Base-by-base conservation (phyloP, 2,888 invertebrate genomes). In the Drosophila anomalipes region DNA sequence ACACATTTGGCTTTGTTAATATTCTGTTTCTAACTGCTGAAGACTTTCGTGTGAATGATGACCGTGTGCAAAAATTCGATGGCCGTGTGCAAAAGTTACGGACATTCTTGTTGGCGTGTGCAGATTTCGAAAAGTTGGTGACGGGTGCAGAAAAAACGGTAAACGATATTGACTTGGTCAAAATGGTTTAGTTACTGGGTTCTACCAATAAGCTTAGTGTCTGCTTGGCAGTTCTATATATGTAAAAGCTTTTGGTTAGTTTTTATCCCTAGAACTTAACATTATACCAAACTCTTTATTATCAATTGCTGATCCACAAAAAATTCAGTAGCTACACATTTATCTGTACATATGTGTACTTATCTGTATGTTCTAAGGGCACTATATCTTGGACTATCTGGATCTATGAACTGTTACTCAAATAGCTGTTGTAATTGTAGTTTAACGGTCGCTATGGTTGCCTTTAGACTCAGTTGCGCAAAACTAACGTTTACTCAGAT, bases 11-110 rank as follows among this genome's bases (percentile, higher is more conserved):
- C 83, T 88, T 83, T 86, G 64, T 58, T 54, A 69, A 62, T 70
- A 67, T 77, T 76, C 59, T 86, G 80, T 88, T 85, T 83, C 86
- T 75, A 85, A 83, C 87, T 83, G 77, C 54, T 57, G 51, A 35
- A 44, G 61, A 66, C 54, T 67, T 58, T 30, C 47, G 58, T 32
- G 41, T 30, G 64, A 57, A 49, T 75, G 59, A 77, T 75, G 56
- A 69, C 47, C 79, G 84, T 79, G 86, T 54, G 86, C 81, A 87
- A 86, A 80, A 74, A 22, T 32, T 35, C 12, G 51, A 49, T 64
- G 61, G 60, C 59, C 83, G 87, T 85, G 85, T 77, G 87, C 85
- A 85, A 85, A 83, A 80, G 19, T 71, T 82, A 88, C 83, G 71
- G 74, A 58, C 80, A 80, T 83, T 82, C 70, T 53, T 72, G 41